These are phyloP conservation scores for Drosophila truncata DNA, from an alignment of 1,140 invertebrate species.

Conservation along the genomic window DNA sequence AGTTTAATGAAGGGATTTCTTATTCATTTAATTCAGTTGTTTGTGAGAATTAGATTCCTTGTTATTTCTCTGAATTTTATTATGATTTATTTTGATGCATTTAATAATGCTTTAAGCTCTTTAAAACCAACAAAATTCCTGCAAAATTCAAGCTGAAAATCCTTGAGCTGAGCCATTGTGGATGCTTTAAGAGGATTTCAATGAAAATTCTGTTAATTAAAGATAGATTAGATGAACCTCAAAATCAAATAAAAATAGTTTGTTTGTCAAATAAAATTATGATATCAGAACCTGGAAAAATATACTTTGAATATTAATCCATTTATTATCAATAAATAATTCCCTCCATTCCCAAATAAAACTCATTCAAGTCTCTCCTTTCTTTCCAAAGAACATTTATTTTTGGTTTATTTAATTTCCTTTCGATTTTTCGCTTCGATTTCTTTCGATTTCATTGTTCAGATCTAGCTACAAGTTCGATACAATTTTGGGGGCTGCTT, in stretches of 20 bases:
- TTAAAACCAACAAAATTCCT: background rate
- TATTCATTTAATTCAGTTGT: background rate
- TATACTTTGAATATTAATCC: background rate
- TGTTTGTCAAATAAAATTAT: background rate
- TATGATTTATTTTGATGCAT: background rate
- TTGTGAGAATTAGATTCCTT: background rate
- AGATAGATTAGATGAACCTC: no score
- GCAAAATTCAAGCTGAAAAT: background rate
- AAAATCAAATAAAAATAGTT: no score
- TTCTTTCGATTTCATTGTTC: constrained; percentile 60
- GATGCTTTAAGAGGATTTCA: background rate
- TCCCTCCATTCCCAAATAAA: background rate
- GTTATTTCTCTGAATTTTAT: background rate
- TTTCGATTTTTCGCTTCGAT: constrained; percentile 56
- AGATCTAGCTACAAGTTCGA: constrained; percentile 64
- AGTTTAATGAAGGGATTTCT: no score
- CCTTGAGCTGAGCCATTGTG: no score
- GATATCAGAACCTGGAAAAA: background rate
- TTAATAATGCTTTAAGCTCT: background rate
- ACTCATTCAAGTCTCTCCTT: background rate
- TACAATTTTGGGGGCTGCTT: constrained; percentile 56
- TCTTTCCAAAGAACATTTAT: constrained; percentile 56
- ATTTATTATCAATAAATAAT: background rate
- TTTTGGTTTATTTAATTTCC: constrained; percentile 42
- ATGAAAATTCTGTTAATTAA: no score